Evolutionary conservation across 2,797 vertebrate species (phyloP).

Genomic region (Arnoldichthys spilopterus): DNA sequence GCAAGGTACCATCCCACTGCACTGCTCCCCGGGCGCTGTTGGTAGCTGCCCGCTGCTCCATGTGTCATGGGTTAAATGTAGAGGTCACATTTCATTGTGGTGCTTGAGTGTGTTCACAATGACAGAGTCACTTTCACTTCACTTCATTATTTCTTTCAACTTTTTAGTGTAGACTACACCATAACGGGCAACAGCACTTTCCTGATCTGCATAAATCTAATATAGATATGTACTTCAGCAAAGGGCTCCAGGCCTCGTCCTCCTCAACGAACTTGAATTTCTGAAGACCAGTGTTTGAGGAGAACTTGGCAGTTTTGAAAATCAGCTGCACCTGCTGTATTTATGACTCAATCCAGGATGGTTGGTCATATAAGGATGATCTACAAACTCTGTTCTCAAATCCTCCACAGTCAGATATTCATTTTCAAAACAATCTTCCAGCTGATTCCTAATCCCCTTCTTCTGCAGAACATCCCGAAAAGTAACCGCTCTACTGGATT

Average conservation of each 20-base stretch:
- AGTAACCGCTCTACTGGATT: conserved; percentile 39
- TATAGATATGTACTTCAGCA: not conserved
- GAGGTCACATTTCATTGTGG: no score
- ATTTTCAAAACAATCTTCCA: no score
- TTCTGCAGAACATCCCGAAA: conserved; percentile 49
- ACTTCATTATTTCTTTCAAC: no score
- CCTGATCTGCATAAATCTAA: not conserved
- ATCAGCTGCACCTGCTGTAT: conserved; percentile 39
- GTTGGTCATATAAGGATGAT: not conserved
- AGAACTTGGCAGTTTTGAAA: conserved; percentile 58
- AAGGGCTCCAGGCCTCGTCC: conserved; percentile 14
- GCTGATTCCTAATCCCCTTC: not conserved
- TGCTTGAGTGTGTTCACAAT: no score
- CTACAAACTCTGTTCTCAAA: not conserved
- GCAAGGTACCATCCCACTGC: no score
- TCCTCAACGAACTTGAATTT: conserved; percentile 22
- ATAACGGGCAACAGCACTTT: not conserved
- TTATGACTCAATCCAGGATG: no score
- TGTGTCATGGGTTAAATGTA: no score
- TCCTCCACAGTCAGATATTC: conserved; percentile 34
- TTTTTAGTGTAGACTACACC: not conserved
- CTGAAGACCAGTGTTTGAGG: conserved; percentile 66
- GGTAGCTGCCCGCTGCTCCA: no score
- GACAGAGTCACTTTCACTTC: no score
- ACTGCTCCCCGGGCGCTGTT: no score